A percentile compares a stretch with the other conserved stretches of the same genome.
Conservation (phyloP, 2,797 vertebrate species). For the Hemitrygon akajei region DNA sequence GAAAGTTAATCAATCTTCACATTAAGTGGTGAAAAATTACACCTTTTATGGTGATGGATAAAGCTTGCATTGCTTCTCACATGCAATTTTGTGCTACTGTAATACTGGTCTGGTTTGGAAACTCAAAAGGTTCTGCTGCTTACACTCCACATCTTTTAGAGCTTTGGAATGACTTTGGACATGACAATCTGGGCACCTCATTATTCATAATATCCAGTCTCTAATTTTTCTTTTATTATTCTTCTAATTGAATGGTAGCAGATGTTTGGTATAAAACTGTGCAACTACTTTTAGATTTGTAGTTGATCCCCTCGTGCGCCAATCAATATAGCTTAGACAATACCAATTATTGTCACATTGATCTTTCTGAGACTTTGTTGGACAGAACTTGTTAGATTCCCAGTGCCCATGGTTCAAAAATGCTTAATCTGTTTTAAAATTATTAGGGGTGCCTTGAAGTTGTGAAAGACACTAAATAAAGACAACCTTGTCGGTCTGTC, state of each 20-base stretch:
- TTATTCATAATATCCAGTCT: constrained; percentile 25
- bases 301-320: background rate
- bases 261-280: constrained; percentile 15
- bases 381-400: background rate
- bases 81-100: constrained; percentile 23
- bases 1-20: constrained; percentile 2
- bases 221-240: constrained; percentile 34
- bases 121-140: background rate
- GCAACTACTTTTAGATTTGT: background rate
- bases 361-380: background rate
- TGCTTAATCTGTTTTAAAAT: no score
- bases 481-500: no score
- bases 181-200: constrained; percentile 30
- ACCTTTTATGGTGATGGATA: constrained; percentile 9
- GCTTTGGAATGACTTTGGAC: constrained; percentile 34
- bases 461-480: no score
- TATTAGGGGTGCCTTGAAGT: no score
- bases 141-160: constrained; percentile 17
- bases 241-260: constrained; percentile 20
- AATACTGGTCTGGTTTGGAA: constrained; percentile 28
- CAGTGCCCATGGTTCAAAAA: no score
- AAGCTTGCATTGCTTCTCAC: background rate
- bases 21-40: constrained; percentile 29
- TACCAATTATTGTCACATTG: no score
- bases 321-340: background rate